Conservation (phyloP, 2,797 vertebrate species). For the Picus viridis region DNA sequence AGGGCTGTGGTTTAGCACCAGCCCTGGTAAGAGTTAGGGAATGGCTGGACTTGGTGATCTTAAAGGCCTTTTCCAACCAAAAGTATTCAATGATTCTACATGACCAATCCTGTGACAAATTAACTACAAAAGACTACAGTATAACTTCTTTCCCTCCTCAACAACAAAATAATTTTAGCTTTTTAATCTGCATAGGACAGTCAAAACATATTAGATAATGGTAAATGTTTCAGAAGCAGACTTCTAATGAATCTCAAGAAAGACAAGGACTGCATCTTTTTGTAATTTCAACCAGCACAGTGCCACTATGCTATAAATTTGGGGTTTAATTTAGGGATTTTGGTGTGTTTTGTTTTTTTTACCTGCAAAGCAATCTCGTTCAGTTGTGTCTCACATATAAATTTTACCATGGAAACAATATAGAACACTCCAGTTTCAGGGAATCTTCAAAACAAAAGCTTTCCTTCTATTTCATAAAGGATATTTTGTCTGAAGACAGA, state of each 20-base stretch:
- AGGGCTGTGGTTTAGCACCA: too few relatives aligned
- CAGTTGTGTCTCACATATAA: not conserved
- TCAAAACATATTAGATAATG: not conserved
- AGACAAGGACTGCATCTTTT: not conserved
- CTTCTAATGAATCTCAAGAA: not conserved
- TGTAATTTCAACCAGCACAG: not conserved
- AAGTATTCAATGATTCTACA: not conserved
- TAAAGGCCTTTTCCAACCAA: too few relatives aligned
- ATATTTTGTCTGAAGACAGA: not conserved
- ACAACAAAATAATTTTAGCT: not conserved
- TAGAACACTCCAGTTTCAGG: not conserved
- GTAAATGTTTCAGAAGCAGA: not conserved
- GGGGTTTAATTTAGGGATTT: not conserved
- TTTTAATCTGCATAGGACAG: not conserved
- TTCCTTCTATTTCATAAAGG: not conserved
- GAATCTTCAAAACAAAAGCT: not conserved
- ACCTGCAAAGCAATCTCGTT: not conserved
- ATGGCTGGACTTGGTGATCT: too few relatives aligned
- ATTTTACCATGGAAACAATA: not conserved
- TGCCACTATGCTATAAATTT: not conserved
- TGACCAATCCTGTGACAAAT: not conserved
- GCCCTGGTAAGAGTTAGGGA: too few relatives aligned
- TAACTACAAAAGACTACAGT: not conserved
- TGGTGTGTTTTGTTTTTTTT: not conserved
- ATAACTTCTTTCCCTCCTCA: not conserved